A percentile compares a stretch with the other conserved stretches of the same genome.
These are phyloP conservation scores for Lordiphosa collinella DNA, from an alignment of 1,140 invertebrate genomes.

Conservation along the genomic window DNA sequence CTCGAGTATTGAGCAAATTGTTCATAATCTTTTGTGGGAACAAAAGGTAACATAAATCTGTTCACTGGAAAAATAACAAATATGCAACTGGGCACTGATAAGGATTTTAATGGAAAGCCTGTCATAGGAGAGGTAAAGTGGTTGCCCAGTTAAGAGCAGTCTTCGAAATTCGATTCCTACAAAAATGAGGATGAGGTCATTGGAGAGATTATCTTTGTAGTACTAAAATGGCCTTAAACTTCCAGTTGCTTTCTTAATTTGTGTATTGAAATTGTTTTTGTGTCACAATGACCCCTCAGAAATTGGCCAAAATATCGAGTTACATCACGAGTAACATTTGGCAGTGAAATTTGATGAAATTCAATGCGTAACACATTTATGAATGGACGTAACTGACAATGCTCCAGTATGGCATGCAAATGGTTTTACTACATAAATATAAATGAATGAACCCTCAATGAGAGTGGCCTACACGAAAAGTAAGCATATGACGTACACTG, in stretches of 20 bases:
- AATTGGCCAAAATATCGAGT: slow-evolving; percentile 46
- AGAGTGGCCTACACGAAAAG: no score
- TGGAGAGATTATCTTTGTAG: background rate
- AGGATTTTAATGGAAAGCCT: background rate
- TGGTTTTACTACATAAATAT: slow-evolving; percentile 17
- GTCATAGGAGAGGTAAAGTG: background rate
- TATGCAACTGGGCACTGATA: background rate
- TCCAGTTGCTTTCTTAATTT: no score
- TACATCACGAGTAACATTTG: slow-evolving; percentile 72
- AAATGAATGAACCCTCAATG: no score
- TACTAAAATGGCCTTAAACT: slow-evolving; percentile 7
- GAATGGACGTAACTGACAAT: slow-evolving; percentile 38
- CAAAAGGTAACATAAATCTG: slow-evolving; percentile 59
- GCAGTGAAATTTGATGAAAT: slow-evolving; percentile 37
- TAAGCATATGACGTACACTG: slow-evolving; percentile 1
- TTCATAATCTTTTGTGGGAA: slow-evolving; percentile 43
- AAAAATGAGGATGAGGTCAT: background rate
- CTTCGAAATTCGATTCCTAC: background rate
- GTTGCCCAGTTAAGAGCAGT: background rate
- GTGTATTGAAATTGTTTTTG: no score
- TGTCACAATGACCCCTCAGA: no score
- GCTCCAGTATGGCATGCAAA: slow-evolving; percentile 51
- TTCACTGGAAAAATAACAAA: slow-evolving; percentile 43
- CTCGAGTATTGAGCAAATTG: slow-evolving; percentile 38
- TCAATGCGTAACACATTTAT: slow-evolving; percentile 38